Percentiles rank a stretch among this genome's conserved stretches.
phyloP scores from a whole-genome alignment of 2,797 vertebrate species.

The Hybognathus amarus region DNA sequence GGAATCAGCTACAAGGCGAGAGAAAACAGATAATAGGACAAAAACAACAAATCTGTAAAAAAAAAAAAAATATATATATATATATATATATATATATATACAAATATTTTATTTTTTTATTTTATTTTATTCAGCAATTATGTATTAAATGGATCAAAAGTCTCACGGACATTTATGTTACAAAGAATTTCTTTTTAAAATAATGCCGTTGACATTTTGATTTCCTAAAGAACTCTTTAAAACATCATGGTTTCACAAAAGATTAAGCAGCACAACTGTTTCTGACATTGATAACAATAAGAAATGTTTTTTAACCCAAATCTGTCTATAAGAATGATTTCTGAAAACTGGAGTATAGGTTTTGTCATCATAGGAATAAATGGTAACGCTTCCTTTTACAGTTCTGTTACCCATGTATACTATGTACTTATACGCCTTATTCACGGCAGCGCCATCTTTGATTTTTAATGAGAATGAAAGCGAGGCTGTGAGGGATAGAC shows the following conservation, averaged over 20 bases:
- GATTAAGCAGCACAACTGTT: neutral
- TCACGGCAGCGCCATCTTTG: too few species aligned
- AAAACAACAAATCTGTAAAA: neutral
- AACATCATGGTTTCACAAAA: neutral
- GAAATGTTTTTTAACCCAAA: neutral
- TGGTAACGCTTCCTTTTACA: too few species aligned
- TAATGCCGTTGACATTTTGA: neutral
- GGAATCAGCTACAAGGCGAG: slow-evolving; percentile 88
- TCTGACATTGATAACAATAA: neutral
- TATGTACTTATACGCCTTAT: too few species aligned
- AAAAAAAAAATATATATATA: too few species aligned
- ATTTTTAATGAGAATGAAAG: too few species aligned
- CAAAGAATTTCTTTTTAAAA: neutral
- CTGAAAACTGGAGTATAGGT: neutral
- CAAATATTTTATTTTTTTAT: too few species aligned
- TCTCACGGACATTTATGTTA: neutral
- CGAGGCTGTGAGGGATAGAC: too few species aligned
- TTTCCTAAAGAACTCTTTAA: neutral
- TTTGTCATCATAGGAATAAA: neutral
- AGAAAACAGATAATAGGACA: too few species aligned
- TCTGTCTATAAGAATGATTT: neutral
- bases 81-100: too few species aligned
- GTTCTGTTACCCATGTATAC: too few species aligned
- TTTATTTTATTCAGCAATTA: neutral
- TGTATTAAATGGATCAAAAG: neutral